Evolutionary conservation across 2,797 vertebrate genomes (phyloP).

Genomic region (Hirundo rustica): DNA sequence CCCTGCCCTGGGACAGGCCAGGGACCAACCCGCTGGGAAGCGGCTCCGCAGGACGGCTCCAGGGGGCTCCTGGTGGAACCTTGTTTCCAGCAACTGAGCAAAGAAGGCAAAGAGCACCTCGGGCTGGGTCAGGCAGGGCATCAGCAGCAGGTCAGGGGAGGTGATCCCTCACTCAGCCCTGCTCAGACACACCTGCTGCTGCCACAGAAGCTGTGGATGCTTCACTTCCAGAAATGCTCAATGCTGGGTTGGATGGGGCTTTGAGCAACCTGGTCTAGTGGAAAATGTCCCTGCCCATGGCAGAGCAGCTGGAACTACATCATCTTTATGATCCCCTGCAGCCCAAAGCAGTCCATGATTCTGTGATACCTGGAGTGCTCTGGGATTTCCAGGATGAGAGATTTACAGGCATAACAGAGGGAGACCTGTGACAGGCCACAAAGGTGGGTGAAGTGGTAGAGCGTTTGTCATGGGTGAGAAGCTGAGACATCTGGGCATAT

Average conservation of each 20-base stretch:
- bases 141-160: not conserved
- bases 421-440: not conserved
- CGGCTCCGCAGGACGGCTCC: not conserved
- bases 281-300: not conserved
- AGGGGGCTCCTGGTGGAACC: not conserved
- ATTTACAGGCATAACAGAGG: not conserved
- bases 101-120: not conserved
- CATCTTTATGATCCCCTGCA: not conserved
- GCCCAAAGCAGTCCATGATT: not conserved
- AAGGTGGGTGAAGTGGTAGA: not conserved
- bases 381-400: not conserved
- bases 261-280: not conserved
- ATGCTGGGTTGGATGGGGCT: not conserved
- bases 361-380: not conserved
- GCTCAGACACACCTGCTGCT: not conserved
- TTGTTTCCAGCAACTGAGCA: not conserved
- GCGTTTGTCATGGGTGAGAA: not conserved
- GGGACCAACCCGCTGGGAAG: rapidly evolving
- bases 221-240: not conserved
- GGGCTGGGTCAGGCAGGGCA: not conserved
- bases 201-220: not conserved
- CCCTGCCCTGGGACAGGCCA: too few relatives aligned
- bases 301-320: not conserved
- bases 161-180: not conserved
- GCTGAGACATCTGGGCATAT: not conserved